phyloP scores from a whole-genome alignment of 2,113 vertebrate species.

The Tapirus terrestris region DNA sequence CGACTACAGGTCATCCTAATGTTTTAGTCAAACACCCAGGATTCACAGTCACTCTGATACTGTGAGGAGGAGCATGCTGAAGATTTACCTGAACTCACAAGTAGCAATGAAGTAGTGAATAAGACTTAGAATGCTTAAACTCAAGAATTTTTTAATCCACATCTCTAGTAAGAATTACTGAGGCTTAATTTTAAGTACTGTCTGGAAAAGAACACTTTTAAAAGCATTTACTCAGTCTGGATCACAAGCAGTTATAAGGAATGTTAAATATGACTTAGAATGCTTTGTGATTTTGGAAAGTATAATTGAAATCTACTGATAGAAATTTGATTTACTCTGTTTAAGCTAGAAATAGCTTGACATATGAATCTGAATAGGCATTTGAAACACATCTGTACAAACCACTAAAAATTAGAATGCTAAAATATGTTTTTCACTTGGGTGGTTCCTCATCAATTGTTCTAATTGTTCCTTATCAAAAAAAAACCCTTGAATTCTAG shows the following conservation, averaged over 20 bases:
- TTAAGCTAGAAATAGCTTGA: slow-evolving; percentile 26
- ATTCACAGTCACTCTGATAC: neutral
- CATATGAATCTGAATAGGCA: neutral
- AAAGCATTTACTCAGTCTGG: slow-evolving; percentile 14
- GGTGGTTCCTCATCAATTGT: neutral
- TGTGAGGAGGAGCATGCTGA: neutral
- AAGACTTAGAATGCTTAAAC: neutral
- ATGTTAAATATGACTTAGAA: slow-evolving; percentile 14
- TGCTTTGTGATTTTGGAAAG: slow-evolving; percentile 13
- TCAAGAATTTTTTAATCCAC: slow-evolving; percentile 21
- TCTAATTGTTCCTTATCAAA: neutral
- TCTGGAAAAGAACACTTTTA: neutral
- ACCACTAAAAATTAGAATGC: neutral
- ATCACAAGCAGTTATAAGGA: slow-evolving; percentile 1
- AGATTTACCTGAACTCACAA: neutral
- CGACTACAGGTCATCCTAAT: neutral
- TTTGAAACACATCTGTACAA: slow-evolving; percentile 28
- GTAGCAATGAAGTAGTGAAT: neutral
- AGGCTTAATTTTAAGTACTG: slow-evolving; percentile 28
- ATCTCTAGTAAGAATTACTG: neutral
- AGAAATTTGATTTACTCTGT: neutral
- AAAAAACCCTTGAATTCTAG: neutral
- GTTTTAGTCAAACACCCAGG: slow-evolving; percentile 18
- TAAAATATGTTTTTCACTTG: slow-evolving; percentile 35
- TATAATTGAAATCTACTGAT: neutral